Percentiles rank a stretch among this genome's conserved stretches.
These are phyloP conservation scores for Spilogale gracilis DNA, from an alignment of 2,113 vertebrate genomes.

Conservation along the genomic window DNA sequence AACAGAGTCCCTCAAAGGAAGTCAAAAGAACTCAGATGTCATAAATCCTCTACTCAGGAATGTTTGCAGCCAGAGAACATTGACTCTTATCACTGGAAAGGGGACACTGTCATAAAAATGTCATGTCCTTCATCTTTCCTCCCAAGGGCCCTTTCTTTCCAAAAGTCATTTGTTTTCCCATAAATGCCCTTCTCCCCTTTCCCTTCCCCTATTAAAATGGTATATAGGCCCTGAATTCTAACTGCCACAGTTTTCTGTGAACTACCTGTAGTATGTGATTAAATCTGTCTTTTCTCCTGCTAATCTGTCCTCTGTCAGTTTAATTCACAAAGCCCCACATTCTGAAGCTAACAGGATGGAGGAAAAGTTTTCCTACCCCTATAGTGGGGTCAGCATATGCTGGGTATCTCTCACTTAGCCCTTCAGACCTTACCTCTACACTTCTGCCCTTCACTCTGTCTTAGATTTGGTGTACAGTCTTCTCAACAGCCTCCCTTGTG, in stretches of 20 bases:
- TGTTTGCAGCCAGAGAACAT: not conserved
- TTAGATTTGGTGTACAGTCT: not conserved
- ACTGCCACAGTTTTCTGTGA: not conserved
- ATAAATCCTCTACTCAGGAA: not conserved
- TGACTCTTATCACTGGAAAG: not conserved
- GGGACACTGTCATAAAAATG: not conserved
- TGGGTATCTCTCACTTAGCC: not conserved
- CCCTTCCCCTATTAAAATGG: not conserved
- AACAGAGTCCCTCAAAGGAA: not conserved
- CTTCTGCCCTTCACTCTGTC: not conserved
- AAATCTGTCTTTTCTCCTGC: not conserved
- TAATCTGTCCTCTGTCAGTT: not conserved
- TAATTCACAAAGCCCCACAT: not conserved
- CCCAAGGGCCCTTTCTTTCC: not conserved
- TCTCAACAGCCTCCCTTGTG: not conserved
- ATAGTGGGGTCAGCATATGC: not conserved
- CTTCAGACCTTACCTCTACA: not conserved
- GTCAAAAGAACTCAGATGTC: not conserved
- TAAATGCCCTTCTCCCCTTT: not conserved
- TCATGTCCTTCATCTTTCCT: not conserved
- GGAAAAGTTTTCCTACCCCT: not conserved
- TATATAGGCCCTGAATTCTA: not conserved
- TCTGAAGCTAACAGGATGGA: not conserved
- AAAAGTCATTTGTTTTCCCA: not conserved
- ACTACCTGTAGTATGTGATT: not conserved